Evolutionary conservation across 1,140 invertebrate genomes (phyloP), one percentile per base, ranked within the genome.

Genomic region (Contarinia nasturtii): DNA sequence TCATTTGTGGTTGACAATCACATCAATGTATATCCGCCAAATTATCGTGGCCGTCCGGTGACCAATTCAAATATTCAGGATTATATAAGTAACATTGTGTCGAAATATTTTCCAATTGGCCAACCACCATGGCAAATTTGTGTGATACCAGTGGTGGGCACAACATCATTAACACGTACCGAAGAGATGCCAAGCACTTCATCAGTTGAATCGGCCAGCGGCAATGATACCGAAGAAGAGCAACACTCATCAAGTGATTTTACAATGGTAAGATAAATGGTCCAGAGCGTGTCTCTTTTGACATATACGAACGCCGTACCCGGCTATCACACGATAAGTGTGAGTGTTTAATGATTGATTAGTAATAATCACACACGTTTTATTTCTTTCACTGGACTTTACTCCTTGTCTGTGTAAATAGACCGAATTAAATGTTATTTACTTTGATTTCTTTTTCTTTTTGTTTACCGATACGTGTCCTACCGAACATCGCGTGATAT

Each of bases 41-140:
- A 68, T 2, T 79, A 74, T 52, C 72, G 78, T 46, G 78, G 80
- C 10, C 61, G 80, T 19, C 68, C 73, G 1, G 72, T 86, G 5
- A 74, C 68, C 21, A 80, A 86, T 21, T 60, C 61, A n/a, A 86
- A 82, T 53, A 75, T 86, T 50, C 68, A 86, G 78, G 80, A 84
- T 42, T 82, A 76, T 56, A 73, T 86, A 5, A 85, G 79, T 53
- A 80, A 84, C 33, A 69, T 81, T 14, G 75, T 83, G n/a, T 75
- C 77, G 3, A 85, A 83, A 61, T 81, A 79, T 53, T 70, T 86
- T 22, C 74, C 79, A 3, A 60, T 59, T 3, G 72, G 75, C 37
- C 62, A 75, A 27, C 75, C 84, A 1, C 82, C 82, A 1, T 87
- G 83, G 83, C 82, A 86, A 56, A 74, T 85, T n/a, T 75, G 78